Base-by-base conservation (phyloP, 2,888 invertebrate species). In the Hesperia comma region DNA sequence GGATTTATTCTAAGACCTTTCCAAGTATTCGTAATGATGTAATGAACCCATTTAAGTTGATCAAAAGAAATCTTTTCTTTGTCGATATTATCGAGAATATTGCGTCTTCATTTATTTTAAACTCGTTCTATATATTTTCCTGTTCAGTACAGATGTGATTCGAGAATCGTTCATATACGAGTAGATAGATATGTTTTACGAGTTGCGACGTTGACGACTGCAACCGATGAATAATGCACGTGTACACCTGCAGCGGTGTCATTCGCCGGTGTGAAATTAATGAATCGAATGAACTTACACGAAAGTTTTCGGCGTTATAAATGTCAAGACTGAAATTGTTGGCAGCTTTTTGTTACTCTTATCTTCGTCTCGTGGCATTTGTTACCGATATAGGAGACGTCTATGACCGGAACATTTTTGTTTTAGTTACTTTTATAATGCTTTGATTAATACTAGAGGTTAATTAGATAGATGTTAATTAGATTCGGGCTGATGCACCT, bases 201-300 rank as follows among this genome's bases (percentile, higher is more conserved):
- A 26, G 26, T 56, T 56, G 15, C 33, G 55, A 63, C 62, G 21
- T 26, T 32, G 46, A 37, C 14, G 43, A 15, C 37, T 46, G 49
- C 14, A 43, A 58, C 63, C n/a, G 54, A 70, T 71, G 70, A 72
- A 75, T 76, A 75, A 73, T 71, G 67, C 68, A 71, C 41, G 33
- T 49, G 61, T 63, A 67, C 75, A 74, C 73, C 71, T 71, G 73
- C 66, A 66, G 21, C 72, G 73, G 71, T 73, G 74, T 73, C 71
- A 75, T 71, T 67, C 67, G 64, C 43, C 61, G 69, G 69, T 70
- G 61, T 58, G 68, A 69, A 51, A 68, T 70, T 56, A 63, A 63
- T 63, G 63, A 56, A 55, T 56, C 63, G 49, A 56, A 63, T 56
- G 63, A 63, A 63, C 56, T 63, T 63, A 63, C 56, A 10, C 41